phyloP scores from a whole-genome alignment of 1,140 invertebrate species.

The Saxidomus purpurata region DNA sequence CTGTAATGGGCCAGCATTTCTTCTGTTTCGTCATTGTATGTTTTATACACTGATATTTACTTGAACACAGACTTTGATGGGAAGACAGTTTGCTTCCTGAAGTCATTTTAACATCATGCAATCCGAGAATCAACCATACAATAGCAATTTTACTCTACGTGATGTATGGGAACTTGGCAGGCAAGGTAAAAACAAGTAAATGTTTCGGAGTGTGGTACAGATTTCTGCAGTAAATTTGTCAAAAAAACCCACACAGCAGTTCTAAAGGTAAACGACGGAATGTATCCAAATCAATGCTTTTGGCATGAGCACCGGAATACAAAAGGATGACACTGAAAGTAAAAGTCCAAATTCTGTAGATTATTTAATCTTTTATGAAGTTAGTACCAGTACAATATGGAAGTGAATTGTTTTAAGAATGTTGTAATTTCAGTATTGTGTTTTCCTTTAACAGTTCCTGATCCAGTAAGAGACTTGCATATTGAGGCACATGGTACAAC shows the following conservation, averaged over 20 bases:
- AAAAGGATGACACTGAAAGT: too few relatives aligned
- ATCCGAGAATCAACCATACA: slow-evolving; percentile 2
- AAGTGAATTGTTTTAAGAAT: too few relatives aligned
- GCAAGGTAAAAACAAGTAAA: background rate
- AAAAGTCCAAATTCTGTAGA: too few relatives aligned
- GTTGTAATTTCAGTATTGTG: too few relatives aligned
- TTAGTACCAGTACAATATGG: too few relatives aligned
- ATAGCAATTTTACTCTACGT: background rate
- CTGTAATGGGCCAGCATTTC: background rate
- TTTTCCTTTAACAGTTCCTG: slow-evolving; percentile 90
- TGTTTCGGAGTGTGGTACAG: background rate
- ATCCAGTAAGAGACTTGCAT: slow-evolving; percentile 94
- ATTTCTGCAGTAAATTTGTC: too few relatives aligned
- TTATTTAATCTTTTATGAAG: too few relatives aligned
- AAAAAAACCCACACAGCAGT: too few relatives aligned
- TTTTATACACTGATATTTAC: slow-evolving; percentile 5
- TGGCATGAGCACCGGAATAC: too few relatives aligned
- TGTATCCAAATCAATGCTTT: too few relatives aligned
- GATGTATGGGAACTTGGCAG: slow-evolving; percentile 20
- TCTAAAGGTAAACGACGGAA: too few relatives aligned
- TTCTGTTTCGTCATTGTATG: background rate
- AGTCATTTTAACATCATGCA: slow-evolving; percentile 47
- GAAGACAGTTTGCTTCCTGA: slow-evolving; percentile 12
- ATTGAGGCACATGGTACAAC: slow-evolving; percentile 95
- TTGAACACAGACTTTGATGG: background rate